Evolutionary conservation across 1,140 invertebrate species (phyloP).

Genomic region (Solenopsis invicta): DNA sequence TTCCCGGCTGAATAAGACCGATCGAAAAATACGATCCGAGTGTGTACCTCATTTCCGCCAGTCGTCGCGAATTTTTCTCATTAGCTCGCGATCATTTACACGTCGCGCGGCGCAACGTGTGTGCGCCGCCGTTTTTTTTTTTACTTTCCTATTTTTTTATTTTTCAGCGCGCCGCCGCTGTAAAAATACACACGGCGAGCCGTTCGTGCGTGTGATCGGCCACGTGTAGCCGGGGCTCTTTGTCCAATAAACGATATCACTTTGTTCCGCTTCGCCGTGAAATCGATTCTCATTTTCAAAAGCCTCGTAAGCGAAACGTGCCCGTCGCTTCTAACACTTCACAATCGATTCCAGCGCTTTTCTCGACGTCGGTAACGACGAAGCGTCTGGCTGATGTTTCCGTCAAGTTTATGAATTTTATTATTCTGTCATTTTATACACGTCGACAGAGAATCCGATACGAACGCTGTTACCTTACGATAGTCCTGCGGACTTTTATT

Average conservation of each 20-base stretch:
- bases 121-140: neutral
- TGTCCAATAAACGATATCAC: conserved; percentile 66
- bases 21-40: conserved; percentile 64
- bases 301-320: conserved; percentile 64
- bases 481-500: conserved; percentile 53
- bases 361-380: conserved; percentile 55
- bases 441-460: conserved; percentile 60
- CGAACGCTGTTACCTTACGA: conserved; percentile 16
- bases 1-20: conserved; percentile 67
- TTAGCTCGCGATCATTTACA: conserved; percentile 74
- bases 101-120: conserved; percentile 54
- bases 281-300: conserved; percentile 66
- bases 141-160: conserved; percentile 16
- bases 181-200: conserved; percentile 66
- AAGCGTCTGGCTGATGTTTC: conserved; percentile 56
- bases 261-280: conserved; percentile 62
- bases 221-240: conserved; percentile 57
- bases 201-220: conserved; percentile 53
- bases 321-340: conserved; percentile 56
- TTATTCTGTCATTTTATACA: conserved; percentile 60
- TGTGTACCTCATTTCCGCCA: conserved; percentile 73
- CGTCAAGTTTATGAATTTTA: conserved; percentile 64
- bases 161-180: conserved; percentile 47
- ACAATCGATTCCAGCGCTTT: conserved; percentile 57
- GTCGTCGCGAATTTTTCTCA: conserved; percentile 71